Base-by-base conservation (phyloP, 1,140 invertebrate species). In the Archegozetes longisetosus region DNA sequence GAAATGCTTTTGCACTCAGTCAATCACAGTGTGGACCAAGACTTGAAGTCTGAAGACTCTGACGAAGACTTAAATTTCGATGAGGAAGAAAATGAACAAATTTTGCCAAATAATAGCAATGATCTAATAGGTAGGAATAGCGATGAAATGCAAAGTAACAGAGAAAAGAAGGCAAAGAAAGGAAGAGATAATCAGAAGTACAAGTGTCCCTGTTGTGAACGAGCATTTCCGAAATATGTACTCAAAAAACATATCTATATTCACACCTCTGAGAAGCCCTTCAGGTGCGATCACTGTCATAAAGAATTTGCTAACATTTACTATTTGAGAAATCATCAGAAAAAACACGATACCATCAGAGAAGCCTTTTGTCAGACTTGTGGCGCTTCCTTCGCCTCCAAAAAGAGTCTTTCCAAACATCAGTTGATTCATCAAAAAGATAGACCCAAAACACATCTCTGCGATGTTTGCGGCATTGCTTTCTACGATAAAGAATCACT, bases 401-500 rank as follows among this genome's bases (percentile, higher is more conserved):
- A 50, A 24, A 51, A 46, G 49, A 22, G 20, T 2, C 61, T 73
- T 20, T 52, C 68, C 3, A 61, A 68, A n/a, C 72, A 73, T 61
- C 56, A 70, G 1, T 51, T 67, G 20, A 61, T 23, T 17, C 62
- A 64, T 32, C n/a, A 68, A 66, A 56, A 61, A 55, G 17, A 65
- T 64, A 26, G 62, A 55, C n/a, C 58, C 64, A 47, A 55, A 12
- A n/a, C 64, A n/a, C 77, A 73, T 66, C 66, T 76, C 25, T 85
- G 83, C 66, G 74, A 74, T 2, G 73, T 75, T 1, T 85, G 83
- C 67, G 77, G 74, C 13, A 73, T 74, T 32, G 54, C 58, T 61
- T 32, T 73, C 55, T 68, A 79, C 78, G 53, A 74, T 75, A 47
- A 75, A 75, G 62, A 70, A 84, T 4, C 72, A 75, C 32, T 40